These are phyloP conservation scores for Hemithea aestivaria DNA, from an alignment of 2,888 invertebrate species.

Conservation along the genomic window DNA sequence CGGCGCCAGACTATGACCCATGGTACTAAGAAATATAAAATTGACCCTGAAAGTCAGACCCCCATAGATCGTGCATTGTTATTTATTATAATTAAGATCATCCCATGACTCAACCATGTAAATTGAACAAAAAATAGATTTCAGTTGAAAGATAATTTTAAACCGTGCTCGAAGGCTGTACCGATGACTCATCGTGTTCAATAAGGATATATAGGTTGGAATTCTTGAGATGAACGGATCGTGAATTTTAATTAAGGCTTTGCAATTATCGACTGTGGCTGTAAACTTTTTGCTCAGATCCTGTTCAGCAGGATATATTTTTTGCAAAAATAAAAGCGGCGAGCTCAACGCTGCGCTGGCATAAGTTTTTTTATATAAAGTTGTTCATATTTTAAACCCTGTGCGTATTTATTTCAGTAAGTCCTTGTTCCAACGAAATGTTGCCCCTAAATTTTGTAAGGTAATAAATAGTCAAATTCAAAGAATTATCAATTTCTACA, in stretches of 20 bases:
- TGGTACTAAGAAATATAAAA: too few species aligned
- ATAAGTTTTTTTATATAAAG: too few species aligned
- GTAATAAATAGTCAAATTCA: too few species aligned
- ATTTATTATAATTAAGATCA: slow-evolving; percentile 6
- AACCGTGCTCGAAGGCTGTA: slow-evolving; percentile 4
- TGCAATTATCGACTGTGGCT: neutral
- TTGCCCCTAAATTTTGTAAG: too few species aligned
- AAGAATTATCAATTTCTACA: too few species aligned
- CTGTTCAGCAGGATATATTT: neutral
- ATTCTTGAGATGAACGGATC: slow-evolving; percentile 1
- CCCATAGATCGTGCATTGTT: neutral
- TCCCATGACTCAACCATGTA: slow-evolving; percentile 12
- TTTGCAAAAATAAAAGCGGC: too few species aligned
- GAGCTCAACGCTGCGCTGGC: too few species aligned
- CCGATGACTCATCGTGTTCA: slow-evolving; percentile 13
- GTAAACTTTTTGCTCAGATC: neutral
- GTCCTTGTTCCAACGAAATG: too few species aligned
- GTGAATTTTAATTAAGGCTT: slow-evolving; percentile 4
- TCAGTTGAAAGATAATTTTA: slow-evolving; percentile 10
- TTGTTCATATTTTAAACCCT: too few species aligned
- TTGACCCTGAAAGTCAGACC: too few species aligned
- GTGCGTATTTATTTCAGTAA: too few species aligned
- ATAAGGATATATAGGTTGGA: slow-evolving; percentile 6
- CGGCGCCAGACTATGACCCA: neutral
- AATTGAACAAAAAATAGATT: slow-evolving; percentile 8